These are phyloP conservation scores for Caranx melampygus DNA, from an alignment of 2,113 vertebrate species.

Conservation along the genomic window DNA sequence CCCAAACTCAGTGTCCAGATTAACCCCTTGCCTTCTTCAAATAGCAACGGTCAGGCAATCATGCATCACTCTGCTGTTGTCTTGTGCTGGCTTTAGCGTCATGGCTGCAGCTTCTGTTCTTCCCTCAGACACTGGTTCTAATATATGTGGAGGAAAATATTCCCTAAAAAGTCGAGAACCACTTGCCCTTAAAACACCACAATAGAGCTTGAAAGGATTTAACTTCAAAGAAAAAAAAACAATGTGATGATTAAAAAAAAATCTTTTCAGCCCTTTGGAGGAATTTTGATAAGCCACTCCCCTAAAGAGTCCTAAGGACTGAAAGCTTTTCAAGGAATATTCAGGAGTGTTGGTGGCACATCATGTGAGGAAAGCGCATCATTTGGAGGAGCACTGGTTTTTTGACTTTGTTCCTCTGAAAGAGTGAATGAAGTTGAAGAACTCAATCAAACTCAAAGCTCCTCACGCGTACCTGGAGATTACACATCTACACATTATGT, in stretches of 20 bases:
- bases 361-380: not conserved
- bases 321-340: conserved; percentile 38
- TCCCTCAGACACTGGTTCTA: not conserved
- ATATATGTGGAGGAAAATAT: not conserved
- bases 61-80: not conserved
- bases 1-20: conserved; percentile 34
- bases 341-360: conserved; percentile 44
- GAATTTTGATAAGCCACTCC: conserved; percentile 53
- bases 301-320: conserved; percentile 24
- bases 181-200: not conserved
- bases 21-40: conserved; percentile 22
- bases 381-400: not conserved
- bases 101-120: not conserved
- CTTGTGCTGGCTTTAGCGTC: not conserved
- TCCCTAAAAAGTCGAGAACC: not conserved
- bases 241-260: conserved; percentile 29
- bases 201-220: not conserved
- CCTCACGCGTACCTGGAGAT: not conserved
- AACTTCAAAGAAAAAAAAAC: conserved; percentile 12
- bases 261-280: conserved; percentile 18
- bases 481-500: not conserved
- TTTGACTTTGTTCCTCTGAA: not conserved
- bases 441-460: not conserved
- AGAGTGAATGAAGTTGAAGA: not conserved
- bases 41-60: not conserved